Evolutionary conservation across 2,888 invertebrate genomes (phyloP).

Genomic region (Gryllus longicercus): DNA sequence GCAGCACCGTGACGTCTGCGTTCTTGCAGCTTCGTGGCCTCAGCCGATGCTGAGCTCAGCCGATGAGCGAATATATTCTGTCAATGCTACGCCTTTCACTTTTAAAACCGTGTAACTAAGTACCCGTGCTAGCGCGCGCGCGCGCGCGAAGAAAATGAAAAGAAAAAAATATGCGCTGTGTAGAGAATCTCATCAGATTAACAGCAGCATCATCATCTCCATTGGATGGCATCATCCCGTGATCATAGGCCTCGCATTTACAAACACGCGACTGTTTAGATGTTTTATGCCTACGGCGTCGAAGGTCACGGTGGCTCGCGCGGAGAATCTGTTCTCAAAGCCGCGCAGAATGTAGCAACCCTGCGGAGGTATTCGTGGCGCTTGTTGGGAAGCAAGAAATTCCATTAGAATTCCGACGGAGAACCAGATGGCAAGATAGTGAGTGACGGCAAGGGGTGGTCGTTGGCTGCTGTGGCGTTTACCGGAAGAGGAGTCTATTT

Average conservation of each 20-base stretch:
- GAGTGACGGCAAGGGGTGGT: no score
- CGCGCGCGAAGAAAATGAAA: not conserved
- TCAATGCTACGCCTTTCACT: conserved; percentile 17
- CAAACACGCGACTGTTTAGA: not conserved
- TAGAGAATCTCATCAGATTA: not conserved
- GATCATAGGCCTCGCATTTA: conserved; percentile 6
- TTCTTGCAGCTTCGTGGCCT: no score
- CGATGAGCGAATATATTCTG: not conserved
- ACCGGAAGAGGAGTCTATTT: no score
- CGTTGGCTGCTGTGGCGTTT: no score
- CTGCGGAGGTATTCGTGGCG: not conserved
- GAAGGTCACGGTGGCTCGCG: conserved; percentile 4
- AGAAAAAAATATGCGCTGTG: not conserved
- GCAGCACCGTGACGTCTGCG: no score
- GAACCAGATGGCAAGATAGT: no score
- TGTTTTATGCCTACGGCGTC: not conserved
- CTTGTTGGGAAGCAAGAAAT: not conserved
- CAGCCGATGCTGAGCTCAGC: not conserved
- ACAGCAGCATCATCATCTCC: not conserved
- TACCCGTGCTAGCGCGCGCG: not conserved
- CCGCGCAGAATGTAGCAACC: not conserved
- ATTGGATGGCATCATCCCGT: not conserved
- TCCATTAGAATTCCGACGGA: no score
- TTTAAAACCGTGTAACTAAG: not conserved
- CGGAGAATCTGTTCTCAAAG: not conserved